Conservation (phyloP, 2,113 vertebrate genomes). For the Phoenicopterus ruber region DNA sequence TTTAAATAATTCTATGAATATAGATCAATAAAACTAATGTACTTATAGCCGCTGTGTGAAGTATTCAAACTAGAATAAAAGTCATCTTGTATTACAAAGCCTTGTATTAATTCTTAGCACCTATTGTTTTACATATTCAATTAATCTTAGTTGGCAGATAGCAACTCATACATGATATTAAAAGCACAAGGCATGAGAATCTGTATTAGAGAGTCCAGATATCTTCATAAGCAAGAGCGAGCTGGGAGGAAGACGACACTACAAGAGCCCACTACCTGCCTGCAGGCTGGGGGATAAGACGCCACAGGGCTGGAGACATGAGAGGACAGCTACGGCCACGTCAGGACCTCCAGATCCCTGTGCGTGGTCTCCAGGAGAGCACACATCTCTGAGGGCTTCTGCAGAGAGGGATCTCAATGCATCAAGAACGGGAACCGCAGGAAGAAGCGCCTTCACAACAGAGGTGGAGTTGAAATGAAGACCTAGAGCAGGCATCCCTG, state of each 20-base stretch:
- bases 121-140: constrained; percentile 78
- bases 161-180: constrained; percentile 40
- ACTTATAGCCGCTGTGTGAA: constrained; percentile 70
- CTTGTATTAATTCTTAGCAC: constrained; percentile 72
- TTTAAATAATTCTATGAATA: constrained; percentile 81
- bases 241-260: neutral
- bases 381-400: neutral
- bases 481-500: neutral
- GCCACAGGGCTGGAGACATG: neutral
- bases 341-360: neutral
- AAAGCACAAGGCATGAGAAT: constrained; percentile 33
- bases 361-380: neutral
- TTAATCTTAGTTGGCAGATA: constrained; percentile 69
- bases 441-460: neutral
- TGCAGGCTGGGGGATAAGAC: neutral
- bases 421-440: neutral
- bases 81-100: constrained; percentile 66
- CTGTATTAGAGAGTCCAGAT: constrained; percentile 19
- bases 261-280: neutral
- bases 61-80: constrained; percentile 72
- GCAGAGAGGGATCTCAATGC: neutral
- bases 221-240: constrained; percentile 36
- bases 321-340: neutral
- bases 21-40: constrained; percentile 82
- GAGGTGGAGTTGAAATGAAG: neutral